Conservation (phyloP, 2,113 vertebrate species). For the Chloropsis cyanopogon region DNA sequence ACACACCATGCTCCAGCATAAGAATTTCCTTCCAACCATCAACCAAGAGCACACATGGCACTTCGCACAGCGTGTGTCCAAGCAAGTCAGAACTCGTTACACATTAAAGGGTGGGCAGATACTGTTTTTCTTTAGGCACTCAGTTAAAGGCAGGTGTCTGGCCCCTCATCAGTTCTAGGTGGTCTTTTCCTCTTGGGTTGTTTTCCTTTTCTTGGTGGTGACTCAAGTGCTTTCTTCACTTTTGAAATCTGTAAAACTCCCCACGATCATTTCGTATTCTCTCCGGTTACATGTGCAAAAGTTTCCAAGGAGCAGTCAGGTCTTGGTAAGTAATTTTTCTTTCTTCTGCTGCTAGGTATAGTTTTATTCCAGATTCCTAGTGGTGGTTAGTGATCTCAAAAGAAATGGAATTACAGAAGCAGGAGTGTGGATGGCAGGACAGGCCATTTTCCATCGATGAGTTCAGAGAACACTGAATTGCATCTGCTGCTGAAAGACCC, state of each 20-base stretch:
- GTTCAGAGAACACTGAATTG: neutral
- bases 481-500: neutral
- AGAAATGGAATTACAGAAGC: conserved; percentile 24
- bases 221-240: conserved; percentile 55
- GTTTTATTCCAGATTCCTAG: conserved; percentile 23
- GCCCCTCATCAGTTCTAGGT: conserved; percentile 56
- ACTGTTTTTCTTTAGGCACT: conserved; percentile 57
- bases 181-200: conserved; percentile 45
- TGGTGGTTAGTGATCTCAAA: conserved; percentile 21
- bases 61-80: neutral
- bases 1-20: neutral
- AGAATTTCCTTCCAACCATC: conserved; percentile 18
- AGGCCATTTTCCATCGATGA: conserved; percentile 12
- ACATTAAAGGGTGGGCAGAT: conserved; percentile 14
- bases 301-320: conserved; percentile 47
- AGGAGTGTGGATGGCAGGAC: neutral
- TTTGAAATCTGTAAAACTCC: conserved; percentile 31
- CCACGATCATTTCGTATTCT: neutral
- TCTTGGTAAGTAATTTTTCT: conserved; percentile 23
- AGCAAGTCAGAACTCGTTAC: conserved; percentile 11
- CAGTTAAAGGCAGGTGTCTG: conserved; percentile 63
- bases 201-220: conserved; percentile 47
- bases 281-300: conserved; percentile 44
- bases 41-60: neutral
- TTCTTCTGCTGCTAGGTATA: neutral